These are phyloP conservation scores for Sycophila sp. DNA, from an alignment of 1,140 invertebrate genomes.

Conservation along the genomic window DNA sequence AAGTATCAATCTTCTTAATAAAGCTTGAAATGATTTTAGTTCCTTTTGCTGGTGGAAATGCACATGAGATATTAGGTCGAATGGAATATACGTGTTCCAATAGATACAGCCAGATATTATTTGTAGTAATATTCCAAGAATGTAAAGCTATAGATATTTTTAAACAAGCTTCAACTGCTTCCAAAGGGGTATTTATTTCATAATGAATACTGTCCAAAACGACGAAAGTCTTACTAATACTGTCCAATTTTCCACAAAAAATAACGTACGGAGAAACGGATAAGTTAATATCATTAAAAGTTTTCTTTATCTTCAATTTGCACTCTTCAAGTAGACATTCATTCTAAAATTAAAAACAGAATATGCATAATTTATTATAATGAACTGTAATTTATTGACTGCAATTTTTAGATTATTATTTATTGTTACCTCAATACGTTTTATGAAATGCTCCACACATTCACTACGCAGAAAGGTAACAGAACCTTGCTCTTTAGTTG, in stretches of 20 bases:
- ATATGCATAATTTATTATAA: neutral
- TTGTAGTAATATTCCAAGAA: neutral
- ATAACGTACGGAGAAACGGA: neutral
- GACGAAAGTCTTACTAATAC: neutral
- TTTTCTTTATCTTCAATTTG: neutral
- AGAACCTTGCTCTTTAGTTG: neutral
- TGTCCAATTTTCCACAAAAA: slow-evolving; percentile 11
- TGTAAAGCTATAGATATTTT: neutral
- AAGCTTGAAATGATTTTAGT: neutral
- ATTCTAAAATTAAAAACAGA: slow-evolving; percentile 5
- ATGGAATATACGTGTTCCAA: neutral
- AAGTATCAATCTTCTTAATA: slow-evolving; percentile 7
- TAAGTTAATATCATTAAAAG: neutral
- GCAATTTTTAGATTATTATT: too few relatives aligned
- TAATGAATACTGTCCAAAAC: neutral
- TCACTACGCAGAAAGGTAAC: neutral
- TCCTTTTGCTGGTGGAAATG: neutral
- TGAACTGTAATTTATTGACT: neutral
- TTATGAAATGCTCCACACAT: neutral
- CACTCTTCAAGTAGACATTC: neutral
- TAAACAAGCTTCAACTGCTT: slow-evolving; percentile 4
- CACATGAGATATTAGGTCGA: neutral
- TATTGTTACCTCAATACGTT: neutral
- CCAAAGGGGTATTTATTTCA: neutral
- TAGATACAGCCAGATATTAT: neutral